These are phyloP conservation scores for Hormaphis cornu DNA, from an alignment of 1,140 invertebrate species.

Conservation along the genomic window DNA sequence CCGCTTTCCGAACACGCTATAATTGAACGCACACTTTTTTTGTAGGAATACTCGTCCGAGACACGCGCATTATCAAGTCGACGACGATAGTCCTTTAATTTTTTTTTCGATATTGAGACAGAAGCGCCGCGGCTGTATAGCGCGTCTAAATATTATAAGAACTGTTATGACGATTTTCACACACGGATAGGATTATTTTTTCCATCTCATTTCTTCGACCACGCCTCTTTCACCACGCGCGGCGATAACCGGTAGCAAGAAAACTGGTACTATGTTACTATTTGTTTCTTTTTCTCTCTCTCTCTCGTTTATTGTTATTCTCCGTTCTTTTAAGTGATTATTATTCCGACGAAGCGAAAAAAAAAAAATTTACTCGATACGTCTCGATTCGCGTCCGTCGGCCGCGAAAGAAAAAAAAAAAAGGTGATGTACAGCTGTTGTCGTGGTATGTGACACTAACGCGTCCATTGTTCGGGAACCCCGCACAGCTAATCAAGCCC, in stretches of 20 bases:
- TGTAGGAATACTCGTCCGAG: too few relatives aligned
- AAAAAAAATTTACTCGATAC: not conserved
- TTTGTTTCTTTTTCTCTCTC: not conserved
- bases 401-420: not conserved
- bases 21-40: too few relatives aligned
- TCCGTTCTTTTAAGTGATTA: constrained; percentile 2
- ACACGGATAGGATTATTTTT: too few relatives aligned
- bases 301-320: not conserved
- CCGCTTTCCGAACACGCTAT: too few relatives aligned
- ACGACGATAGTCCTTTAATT: too few relatives aligned
- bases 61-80: too few relatives aligned
- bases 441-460: constrained; percentile 28
- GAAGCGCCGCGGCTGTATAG: too few relatives aligned
- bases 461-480: constrained; percentile 27
- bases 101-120: too few relatives aligned
- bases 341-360: not conserved
- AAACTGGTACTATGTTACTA: constrained; percentile 21
- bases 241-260: constrained; percentile 18
- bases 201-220: not conserved
- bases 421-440: constrained; percentile 32
- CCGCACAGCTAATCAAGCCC: constrained; percentile 29
- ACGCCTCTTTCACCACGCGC: not conserved
- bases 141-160: too few relatives aligned
- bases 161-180: too few relatives aligned
- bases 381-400: constrained; percentile 23